Base-by-base conservation (phyloP, 2,888 invertebrate species). In the Xanthorhoe designata region DNA sequence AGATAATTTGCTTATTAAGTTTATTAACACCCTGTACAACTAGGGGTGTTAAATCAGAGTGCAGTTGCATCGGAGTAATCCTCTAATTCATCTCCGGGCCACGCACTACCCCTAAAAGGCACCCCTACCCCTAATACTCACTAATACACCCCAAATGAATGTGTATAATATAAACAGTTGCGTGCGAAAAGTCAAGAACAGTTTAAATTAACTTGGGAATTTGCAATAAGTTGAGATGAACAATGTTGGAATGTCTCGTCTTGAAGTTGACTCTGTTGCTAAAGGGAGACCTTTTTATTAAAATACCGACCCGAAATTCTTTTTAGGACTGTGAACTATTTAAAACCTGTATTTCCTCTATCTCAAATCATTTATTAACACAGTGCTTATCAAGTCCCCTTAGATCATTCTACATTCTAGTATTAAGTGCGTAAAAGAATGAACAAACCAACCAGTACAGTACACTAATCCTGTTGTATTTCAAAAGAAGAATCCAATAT, bases 1-100 rank as follows among this genome's bases (percentile, higher is more conserved):
- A n/a, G n/a, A n/a, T 13, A 5, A 13, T 42, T 42, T 42, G 38
- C 13, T 13, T 42, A 51, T 53, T 45, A 57, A 60, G 52, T 61
- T 59, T 61, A 66, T 69, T 68, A 59, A 68, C 69, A 90, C 59
- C 88, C 91, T 91, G 86, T 91, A 90, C 55, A 75, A 69, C 65
- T 78, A 82, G 82, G 84, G 86, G 88, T 90, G 84, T 84, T 84
- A 92, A 93, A 92, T 92, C 93, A 90, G 91, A 91, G 92, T 91
- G 92, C 92, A 93, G 90, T 91, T 90, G 91, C 91, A 91, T 87
- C 86, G 87, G 51, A 63, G 88, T 92, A 92, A 92, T 92, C 92
- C 91, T 90, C 92, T 91, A 91, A 91, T 92, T 91, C 92, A 92
- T 92, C 92, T 88, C 79, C 78, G 79, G 74, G 77, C 78, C 83